Conservation (phyloP, 2,888 invertebrate species). For the Linnaemya vulpina region DNA sequence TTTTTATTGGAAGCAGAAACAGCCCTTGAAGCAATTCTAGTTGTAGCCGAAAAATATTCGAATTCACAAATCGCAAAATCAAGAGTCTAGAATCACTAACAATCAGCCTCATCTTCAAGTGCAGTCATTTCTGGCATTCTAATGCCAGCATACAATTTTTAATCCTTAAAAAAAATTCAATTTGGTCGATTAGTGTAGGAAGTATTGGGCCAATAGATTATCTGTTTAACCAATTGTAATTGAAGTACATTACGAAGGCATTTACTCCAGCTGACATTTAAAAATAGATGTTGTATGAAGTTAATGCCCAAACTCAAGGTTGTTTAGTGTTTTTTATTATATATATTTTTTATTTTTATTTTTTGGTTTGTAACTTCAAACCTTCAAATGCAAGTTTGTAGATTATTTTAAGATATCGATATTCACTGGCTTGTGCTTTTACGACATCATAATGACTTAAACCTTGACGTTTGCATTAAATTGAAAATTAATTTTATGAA, state of each 20-base stretch:
- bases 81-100: too few relatives aligned
- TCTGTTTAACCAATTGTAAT: not conserved
- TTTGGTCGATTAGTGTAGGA: not conserved
- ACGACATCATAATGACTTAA: not conserved
- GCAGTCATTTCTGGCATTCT: too few relatives aligned
- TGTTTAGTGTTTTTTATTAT: not conserved
- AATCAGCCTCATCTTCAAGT: too few relatives aligned
- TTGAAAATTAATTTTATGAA: not conserved
- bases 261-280: not conserved
- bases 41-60: too few relatives aligned
- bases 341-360: not conserved
- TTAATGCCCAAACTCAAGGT: not conserved
- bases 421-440: not conserved
- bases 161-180: not conserved
- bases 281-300: not conserved
- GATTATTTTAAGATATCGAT: not conserved
- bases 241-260: not conserved
- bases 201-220: not conserved
- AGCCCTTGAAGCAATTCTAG: too few relatives aligned
- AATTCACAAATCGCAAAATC: too few relatives aligned
- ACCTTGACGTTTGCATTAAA: not conserved
- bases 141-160: too few relatives aligned
- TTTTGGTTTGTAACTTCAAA: not conserved
- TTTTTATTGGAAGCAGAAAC: too few relatives aligned
- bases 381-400: constrained; percentile 1